Percentiles rank a stretch among this genome's conserved stretches.
phyloP scores from a whole-genome alignment of 2,888 invertebrate species.

The Reticulitermes lucifugus region DNA sequence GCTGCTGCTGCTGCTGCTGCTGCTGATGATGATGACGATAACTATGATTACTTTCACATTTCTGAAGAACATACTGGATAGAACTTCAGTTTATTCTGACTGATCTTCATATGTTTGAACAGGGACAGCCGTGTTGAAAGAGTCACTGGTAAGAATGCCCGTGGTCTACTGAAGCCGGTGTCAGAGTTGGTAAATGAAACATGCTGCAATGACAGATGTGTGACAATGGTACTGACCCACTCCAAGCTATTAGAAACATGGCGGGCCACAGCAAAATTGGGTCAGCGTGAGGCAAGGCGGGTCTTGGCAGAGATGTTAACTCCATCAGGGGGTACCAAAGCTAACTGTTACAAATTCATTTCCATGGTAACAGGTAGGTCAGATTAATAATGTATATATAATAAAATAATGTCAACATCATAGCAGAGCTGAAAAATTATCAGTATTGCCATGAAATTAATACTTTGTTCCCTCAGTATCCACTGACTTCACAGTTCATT shows the following conservation, averaged over 20 bases:
- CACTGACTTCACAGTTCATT: too few species aligned
- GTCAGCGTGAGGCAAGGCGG: slow-evolving; percentile 51
- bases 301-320: slow-evolving; percentile 54
- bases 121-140: slow-evolving; percentile 45
- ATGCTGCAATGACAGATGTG: slow-evolving; percentile 53
- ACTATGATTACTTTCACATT: too few species aligned
- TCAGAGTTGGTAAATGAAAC: slow-evolving; percentile 43
- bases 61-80: too few species aligned
- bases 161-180: slow-evolving; percentile 48
- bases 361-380: slow-evolving; percentile 53
- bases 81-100: too few species aligned
- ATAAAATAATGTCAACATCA: too few species aligned
- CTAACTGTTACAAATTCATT: slow-evolving; percentile 54
- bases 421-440: too few species aligned
- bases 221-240: slow-evolving; percentile 47
- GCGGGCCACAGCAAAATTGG: slow-evolving; percentile 43
- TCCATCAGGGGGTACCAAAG: slow-evolving; percentile 51
- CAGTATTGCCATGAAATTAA: too few species aligned
- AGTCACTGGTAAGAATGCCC: slow-evolving; percentile 40
- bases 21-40: too few species aligned
- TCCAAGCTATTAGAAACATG: slow-evolving; percentile 49
- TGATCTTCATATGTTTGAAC: not conserved
- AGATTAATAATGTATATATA: too few species aligned
- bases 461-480: too few species aligned
- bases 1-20: too few species aligned